Evolutionary conservation across 2,797 vertebrate species (phyloP), one percentile per base, ranked within the genome.

Genomic region (Rousettus madagascariensis): DNA sequence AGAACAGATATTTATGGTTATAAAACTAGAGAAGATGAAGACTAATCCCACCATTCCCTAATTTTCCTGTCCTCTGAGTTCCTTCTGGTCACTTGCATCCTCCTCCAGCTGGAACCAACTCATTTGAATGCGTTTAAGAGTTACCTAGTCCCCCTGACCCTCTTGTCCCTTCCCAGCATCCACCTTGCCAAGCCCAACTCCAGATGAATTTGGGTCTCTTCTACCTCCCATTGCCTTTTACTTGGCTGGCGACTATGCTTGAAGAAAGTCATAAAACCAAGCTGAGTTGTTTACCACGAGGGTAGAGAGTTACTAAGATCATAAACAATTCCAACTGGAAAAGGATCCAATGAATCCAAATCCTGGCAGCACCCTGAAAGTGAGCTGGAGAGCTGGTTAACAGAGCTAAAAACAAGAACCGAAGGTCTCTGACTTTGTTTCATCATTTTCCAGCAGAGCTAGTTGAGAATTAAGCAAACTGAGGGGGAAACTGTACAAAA

Each of bases 211-310:
- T 55, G 49, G 19, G 11, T 65, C 68, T 79, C 38, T 38, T 33
- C 66, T 15, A 59, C 22, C 38, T 80, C 49, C 13, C 46, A 55
- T 8, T 71, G 22, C 8, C 51, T 59, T 68, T 5, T 57, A 33
- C 16, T 24, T 5, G 59, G 16, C 22, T 55, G 26, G 28, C 7
- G 69, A 77, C 22, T 11, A 53, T 36, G 87, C 41, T 43, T 72
- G 12, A 33, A 93, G 49, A 84, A 94, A 65, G 36, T 65, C 43
- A 41, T 33, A 51, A 84, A 88, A 57, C 9, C 24, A 65, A 41
- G 7, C 8, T 22, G 41, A 69, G 17, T 19, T 66, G 6, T 36
- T 38, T 33, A 51, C 65, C 43, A 1, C 19, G 22, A 66, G 9
- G 1, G 8, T 51, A 43, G 33, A 91, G 11, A 80, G 46, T 26